phyloP scores from a whole-genome alignment of 2,113 vertebrate species.

The Tetrax tetrax region DNA sequence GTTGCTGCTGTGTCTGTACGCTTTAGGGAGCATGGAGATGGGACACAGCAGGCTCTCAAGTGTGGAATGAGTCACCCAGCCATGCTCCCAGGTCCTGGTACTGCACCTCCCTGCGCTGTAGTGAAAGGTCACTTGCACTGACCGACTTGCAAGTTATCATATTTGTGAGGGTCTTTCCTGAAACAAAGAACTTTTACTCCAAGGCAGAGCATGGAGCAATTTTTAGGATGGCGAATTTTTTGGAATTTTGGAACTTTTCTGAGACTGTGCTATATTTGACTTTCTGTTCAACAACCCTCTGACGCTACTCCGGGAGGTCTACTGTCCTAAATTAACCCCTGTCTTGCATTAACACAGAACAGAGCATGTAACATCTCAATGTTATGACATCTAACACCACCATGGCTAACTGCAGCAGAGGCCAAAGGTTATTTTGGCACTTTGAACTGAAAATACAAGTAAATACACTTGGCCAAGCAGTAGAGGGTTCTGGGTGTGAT shows the following conservation, averaged over 20 bases:
- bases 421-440: background rate
- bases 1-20: background rate
- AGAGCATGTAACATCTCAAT: background rate
- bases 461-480: background rate
- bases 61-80: background rate
- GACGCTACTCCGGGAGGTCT: background rate
- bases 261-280: background rate
- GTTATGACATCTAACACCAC: background rate
- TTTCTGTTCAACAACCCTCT: background rate
- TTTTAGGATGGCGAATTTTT: background rate
- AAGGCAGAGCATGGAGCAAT: background rate
- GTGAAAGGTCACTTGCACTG: background rate
- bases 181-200: background rate
- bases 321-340: background rate
- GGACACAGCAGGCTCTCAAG: background rate
- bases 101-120: background rate
- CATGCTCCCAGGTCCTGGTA: fast-evolving
- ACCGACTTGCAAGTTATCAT: fast-evolving
- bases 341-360: background rate
- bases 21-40: background rate
- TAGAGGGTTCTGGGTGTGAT: background rate
- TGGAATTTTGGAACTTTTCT: background rate
- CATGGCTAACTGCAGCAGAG: background rate
- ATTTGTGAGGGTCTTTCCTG: background rate
- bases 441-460: background rate